Conservation (phyloP, 1,140 invertebrate genomes). For the Dendrolimus punctatus region DNA sequence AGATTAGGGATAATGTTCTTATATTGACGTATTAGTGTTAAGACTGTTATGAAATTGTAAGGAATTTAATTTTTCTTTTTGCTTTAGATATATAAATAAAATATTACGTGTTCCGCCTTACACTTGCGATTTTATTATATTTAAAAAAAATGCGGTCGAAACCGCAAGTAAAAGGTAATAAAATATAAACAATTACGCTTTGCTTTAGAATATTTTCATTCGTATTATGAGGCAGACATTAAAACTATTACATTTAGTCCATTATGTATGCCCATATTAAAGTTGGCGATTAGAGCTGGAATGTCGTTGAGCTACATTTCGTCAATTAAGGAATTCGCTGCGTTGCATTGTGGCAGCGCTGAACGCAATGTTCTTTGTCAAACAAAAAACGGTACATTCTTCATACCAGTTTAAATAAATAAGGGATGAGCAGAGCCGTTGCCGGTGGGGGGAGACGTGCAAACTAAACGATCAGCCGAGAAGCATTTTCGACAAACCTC, state of each 20-base stretch:
- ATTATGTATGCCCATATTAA: conserved; percentile 49
- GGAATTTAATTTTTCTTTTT: too few species aligned
- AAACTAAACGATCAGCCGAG: conserved; percentile 44
- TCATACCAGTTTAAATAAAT: conserved; percentile 68
- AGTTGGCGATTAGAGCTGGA: conserved; percentile 41
- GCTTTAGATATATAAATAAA: too few species aligned
- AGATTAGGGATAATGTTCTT: too few species aligned
- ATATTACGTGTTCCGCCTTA: too few species aligned
- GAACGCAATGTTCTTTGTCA: conserved; percentile 45
- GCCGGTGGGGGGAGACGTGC: conserved; percentile 27
- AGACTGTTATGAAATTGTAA: too few species aligned
- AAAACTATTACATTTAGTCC: conserved; percentile 34
- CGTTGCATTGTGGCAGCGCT: conserved; percentile 38
- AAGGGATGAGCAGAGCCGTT: conserved; percentile 57
- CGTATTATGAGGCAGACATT: conserved; percentile 14
- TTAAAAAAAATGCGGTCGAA: too few species aligned
- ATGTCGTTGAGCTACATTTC: conserved; percentile 48
- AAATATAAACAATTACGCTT: too few species aligned
- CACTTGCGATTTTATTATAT: too few species aligned
- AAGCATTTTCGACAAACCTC: conserved; percentile 67
- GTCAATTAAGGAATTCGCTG: conserved; percentile 63
- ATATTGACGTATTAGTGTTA: too few species aligned
- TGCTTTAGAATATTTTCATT: not conserved
- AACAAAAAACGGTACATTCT: conserved; percentile 55
- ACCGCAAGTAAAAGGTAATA: too few species aligned